phyloP scores from a whole-genome alignment of 2,888 invertebrate genomes.

The Agonopterix arenella region DNA sequence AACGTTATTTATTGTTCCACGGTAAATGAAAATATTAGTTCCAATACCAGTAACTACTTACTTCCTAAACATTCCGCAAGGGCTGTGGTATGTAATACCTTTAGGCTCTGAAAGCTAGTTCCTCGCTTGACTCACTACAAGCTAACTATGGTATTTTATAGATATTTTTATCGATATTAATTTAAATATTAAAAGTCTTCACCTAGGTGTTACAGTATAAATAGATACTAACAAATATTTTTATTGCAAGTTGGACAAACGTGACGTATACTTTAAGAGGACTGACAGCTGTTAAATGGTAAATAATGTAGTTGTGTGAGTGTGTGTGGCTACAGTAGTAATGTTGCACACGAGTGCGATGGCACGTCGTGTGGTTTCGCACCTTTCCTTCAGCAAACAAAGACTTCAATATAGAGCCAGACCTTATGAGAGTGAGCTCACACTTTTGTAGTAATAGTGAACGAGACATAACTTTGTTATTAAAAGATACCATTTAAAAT shows the following conservation, averaged over 20 bases:
- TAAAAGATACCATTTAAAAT: too few species aligned
- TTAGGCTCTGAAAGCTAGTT: conserved; percentile 9
- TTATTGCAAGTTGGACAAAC: conserved; percentile 50
- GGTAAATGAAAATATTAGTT: too few species aligned
- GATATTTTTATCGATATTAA: conserved; percentile 12
- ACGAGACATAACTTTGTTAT: too few species aligned
- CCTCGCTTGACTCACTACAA: conserved; percentile 3
- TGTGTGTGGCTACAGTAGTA: conserved; percentile 1
- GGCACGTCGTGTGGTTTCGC: background rate
- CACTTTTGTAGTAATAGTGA: too few species aligned
- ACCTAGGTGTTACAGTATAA: background rate
- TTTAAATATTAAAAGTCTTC: background rate
- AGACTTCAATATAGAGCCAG: too few species aligned
- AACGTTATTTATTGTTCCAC: too few species aligned
- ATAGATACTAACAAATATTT: conserved; percentile 14
- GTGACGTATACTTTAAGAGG: conserved; percentile 37
- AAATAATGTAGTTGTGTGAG: conserved; percentile 12
- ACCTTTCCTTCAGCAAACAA: background rate
- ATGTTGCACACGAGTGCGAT: conserved; percentile 1
- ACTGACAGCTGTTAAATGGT: conserved; percentile 41
- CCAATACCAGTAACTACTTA: too few species aligned
- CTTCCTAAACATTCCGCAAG: too few species aligned
- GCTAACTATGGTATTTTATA: conserved; percentile 21
- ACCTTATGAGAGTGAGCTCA: too few species aligned
- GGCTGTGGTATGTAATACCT: background rate